phyloP scores from a whole-genome alignment of 2,888 invertebrate species.

The Ischnus inquisitorius region DNA sequence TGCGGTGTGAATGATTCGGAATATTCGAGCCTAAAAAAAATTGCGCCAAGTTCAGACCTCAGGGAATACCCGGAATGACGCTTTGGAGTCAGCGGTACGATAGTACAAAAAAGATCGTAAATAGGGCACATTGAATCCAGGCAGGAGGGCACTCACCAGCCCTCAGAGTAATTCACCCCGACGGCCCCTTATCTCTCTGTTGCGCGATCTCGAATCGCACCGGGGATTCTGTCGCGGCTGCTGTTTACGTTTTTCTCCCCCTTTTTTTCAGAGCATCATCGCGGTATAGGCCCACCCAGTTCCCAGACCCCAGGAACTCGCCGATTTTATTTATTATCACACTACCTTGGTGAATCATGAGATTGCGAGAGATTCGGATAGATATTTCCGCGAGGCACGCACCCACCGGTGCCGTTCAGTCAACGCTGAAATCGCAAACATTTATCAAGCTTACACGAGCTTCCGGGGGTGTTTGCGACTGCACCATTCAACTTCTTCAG shows the following conservation, averaged over 20 bases:
- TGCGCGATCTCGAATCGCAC: slow-evolving; percentile 44
- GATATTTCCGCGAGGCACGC: slow-evolving; percentile 55
- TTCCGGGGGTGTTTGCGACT: slow-evolving; percentile 66
- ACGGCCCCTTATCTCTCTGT: slow-evolving; percentile 51
- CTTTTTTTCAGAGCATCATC: slow-evolving; percentile 30
- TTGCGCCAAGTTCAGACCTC: not conserved
- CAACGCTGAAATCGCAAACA: slow-evolving; percentile 77
- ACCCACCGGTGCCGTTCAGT: slow-evolving; percentile 46
- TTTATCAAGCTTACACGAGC: slow-evolving; percentile 80
- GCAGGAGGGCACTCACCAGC: slow-evolving; percentile 44
- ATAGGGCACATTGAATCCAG: slow-evolving; percentile 47
- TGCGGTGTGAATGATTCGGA: not conserved
- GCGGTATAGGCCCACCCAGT: slow-evolving; percentile 12
- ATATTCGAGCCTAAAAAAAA: not conserved
- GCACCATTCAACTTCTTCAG: slow-evolving; percentile 54
- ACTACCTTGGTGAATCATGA: slow-evolving; percentile 29
- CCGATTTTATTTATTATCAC: slow-evolving; percentile 45
- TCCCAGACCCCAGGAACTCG: slow-evolving; percentile 23
- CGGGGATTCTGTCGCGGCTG: slow-evolving; percentile 25
- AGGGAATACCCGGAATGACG: slow-evolving; percentile 7
- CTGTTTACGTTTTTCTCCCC: slow-evolving; percentile 49
- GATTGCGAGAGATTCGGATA: slow-evolving; percentile 36
- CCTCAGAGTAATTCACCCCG: slow-evolving; percentile 48
- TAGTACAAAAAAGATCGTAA: not conserved
- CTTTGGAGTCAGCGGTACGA: not conserved